Base-by-base conservation (phyloP, 2,888 invertebrate species). In the Coleophora flavipennella region DNA sequence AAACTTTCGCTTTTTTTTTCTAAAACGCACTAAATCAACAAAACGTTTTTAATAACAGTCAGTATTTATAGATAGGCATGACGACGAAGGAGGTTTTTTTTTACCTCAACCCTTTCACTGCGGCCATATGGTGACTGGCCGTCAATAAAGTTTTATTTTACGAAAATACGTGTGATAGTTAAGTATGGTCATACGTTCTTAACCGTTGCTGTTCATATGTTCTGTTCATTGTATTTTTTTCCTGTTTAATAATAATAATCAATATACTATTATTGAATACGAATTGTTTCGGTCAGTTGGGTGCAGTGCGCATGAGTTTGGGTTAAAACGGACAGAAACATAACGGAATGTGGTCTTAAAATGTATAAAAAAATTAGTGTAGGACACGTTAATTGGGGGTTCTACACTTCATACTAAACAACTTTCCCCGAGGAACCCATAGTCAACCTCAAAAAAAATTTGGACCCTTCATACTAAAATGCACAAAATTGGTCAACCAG, bases 51-150 rank as follows among this genome's bases (percentile, higher is more conserved):
- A 43, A 46, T 46, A 45, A 48, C 13, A 28, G 38, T 37, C 27
- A 48, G 59, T 64, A 70, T 69, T 67, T 64, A 73, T 70, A 67
- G 61, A 67, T 59, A 64, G 51, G 56, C 61, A 59, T 70, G 59
- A 67, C 65, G 51, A 58, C 55, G 58, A 31, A 40, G 58, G 32
- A 40, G 47, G 44, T 58, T 59, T 50, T 57, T 59, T 41, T 40
- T 45, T 36, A 33, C 37, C 33, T 29, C 43, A 58, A 65, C 66
- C 66, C 66, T 57, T 61, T 57, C 49, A 50, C 49, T 27, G 26
- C 36, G 14, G 41, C 52, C 73, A 74, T 71, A 72, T 75, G 73
- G 66, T 50, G 49, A 51, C 39, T 62, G 42, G 42, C 48, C 43
- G 45, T 43, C 48, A 41, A 40, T 36, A 45, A 36, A 34, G 50